Conservation (phyloP, 2,797 vertebrate species). For the Garrulus glandarius region DNA sequence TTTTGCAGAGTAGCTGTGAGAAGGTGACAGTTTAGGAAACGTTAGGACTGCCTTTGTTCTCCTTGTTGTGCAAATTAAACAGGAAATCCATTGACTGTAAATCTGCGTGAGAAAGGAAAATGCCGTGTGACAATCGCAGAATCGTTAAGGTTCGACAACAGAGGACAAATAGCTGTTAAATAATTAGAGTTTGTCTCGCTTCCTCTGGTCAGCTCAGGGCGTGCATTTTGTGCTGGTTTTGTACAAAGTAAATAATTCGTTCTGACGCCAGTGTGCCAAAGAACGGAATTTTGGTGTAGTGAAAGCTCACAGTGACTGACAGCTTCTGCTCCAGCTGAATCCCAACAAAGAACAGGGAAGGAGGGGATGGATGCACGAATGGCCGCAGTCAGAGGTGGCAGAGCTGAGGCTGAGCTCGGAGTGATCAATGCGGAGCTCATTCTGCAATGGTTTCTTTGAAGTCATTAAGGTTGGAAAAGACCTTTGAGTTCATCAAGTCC, state of each 20-base stretch:
- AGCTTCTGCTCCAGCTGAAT: neutral
- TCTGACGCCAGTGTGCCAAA: neutral
- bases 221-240: neutral
- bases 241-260: neutral
- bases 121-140: neutral
- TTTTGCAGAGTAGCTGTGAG: neutral
- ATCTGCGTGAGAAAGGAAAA: neutral
- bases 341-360: neutral
- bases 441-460: neutral
- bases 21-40: fast-evolving
- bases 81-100: neutral
- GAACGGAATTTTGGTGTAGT: neutral
- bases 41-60: too few relatives aligned
- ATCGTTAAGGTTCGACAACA: neutral
- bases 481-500: neutral
- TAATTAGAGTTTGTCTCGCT: neutral
- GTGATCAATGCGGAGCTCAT: fast-evolving
- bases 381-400: neutral
- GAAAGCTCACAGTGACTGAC: fast-evolving
- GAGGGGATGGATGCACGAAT: neutral
- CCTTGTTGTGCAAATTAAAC: neutral
- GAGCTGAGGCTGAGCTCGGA: neutral
- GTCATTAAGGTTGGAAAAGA: neutral
- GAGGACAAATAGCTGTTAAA: neutral
- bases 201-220: neutral